phyloP scores from a whole-genome alignment of 2,888 invertebrate species.

The Lydus trimaculatus region DNA sequence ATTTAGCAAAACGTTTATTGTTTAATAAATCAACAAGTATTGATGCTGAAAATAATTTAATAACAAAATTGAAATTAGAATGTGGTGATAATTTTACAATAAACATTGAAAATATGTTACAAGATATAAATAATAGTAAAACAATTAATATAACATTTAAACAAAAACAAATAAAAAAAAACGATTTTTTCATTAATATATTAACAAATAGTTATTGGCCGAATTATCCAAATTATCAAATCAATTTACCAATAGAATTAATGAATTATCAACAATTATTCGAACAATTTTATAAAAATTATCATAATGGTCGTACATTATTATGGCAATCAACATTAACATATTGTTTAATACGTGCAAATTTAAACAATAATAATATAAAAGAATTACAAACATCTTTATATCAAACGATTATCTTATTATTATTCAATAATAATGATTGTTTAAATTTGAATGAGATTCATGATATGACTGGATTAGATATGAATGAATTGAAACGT shows the following conservation, averaged over 20 bases:
- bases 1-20: conserved; percentile 92
- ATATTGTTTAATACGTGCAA: conserved; percentile 89
- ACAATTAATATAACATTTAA: conserved; percentile 94
- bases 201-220: conserved; percentile 99
- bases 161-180: conserved; percentile 64
- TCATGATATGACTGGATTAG: conserved; percentile 86
- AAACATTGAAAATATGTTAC: conserved; percentile 99
- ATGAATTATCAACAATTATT: conserved; percentile 91
- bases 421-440: conserved; percentile 89
- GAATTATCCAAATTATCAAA: conserved; percentile 88
- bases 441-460: conserved; percentile 85
- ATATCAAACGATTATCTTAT: conserved; percentile 91
- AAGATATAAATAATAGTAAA: conserved; percentile 97
- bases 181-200: conserved; percentile 90
- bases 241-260: conserved; percentile 86
- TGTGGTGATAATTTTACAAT: conserved; percentile 98
- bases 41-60: conserved; percentile 98
- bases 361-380: conserved; percentile 81
- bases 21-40: conserved; percentile 97
- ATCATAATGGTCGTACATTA: conserved; percentile 95
- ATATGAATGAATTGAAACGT: conserved; percentile 87
- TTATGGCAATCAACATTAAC: conserved; percentile 98
- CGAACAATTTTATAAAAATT: conserved; percentile 92
- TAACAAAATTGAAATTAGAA: conserved; percentile 96
- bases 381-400: conserved; percentile 96